These are phyloP conservation scores for Pseudomyrmex cubaensis DNA, from an alignment of 1,140 invertebrate genomes.

Conservation along the genomic window DNA sequence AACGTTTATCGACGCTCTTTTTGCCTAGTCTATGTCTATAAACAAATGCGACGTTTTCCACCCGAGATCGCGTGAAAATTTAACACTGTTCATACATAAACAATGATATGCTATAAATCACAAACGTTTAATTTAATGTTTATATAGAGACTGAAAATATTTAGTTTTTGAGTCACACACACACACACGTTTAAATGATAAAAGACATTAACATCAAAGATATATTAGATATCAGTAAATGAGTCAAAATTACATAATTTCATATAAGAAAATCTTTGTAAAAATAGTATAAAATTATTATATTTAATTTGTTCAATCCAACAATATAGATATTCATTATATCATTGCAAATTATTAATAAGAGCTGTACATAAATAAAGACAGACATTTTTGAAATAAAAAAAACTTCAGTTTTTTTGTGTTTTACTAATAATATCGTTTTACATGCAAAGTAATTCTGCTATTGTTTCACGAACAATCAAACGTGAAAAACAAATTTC, in stretches of 20 bases:
- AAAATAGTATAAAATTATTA: neutral
- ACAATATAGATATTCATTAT: neutral
- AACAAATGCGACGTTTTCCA: conserved; percentile 55
- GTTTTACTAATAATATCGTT: neutral
- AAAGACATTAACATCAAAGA: neutral
- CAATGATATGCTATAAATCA: conserved; percentile 48
- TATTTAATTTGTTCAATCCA: neutral
- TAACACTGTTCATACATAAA: conserved; percentile 37
- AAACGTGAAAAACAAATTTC: neutral
- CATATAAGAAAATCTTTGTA: neutral
- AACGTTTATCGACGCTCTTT: conserved; percentile 53
- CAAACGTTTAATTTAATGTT: conserved; percentile 21
- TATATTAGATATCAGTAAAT: conserved; percentile 20
- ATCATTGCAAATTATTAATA: neutral
- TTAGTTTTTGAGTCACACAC: neutral
- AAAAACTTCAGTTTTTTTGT: neutral
- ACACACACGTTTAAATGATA: neutral
- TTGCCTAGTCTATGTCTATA: conserved; percentile 58
- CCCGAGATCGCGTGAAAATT: conserved; percentile 37
- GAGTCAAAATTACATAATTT: neutral
- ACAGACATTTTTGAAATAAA: neutral
- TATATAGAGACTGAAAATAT: conserved; percentile 20
- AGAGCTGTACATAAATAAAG: neutral
- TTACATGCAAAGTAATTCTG: neutral
- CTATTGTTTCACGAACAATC: neutral